phyloP scores from a whole-genome alignment of 2,113 vertebrate species.

The Corydoras sp. region DNA sequence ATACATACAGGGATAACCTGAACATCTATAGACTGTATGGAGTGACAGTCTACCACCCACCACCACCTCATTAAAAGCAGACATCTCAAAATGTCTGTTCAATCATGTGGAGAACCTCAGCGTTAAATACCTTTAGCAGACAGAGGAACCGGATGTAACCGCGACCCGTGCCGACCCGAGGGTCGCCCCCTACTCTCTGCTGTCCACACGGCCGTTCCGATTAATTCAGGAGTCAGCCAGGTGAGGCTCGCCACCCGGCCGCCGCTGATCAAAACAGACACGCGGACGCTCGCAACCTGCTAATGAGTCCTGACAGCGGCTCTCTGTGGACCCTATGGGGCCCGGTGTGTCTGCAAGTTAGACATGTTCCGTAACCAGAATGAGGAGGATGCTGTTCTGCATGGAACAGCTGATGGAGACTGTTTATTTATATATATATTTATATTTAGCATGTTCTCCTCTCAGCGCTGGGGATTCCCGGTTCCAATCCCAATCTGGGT shows the following conservation, averaged over 20 bases:
- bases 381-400: constrained; percentile 15
- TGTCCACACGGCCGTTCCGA: constrained; percentile 10
- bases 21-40: too few species aligned
- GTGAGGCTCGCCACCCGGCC: constrained; percentile 18
- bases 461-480: too few species aligned
- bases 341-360: background rate
- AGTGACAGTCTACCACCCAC: too few species aligned
- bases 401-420: constrained; percentile 14
- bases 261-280: constrained; percentile 35
- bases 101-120: too few species aligned
- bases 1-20: too few species aligned
- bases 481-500: too few species aligned
- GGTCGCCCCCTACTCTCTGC: constrained; percentile 24
- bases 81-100: too few species aligned
- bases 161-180: constrained; percentile 13
- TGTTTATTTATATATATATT: constrained; percentile 9
- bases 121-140: background rate
- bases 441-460: too few species aligned
- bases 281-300: constrained; percentile 2
- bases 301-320: constrained; percentile 39
- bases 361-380: constrained; percentile 13
- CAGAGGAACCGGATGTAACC: background rate
- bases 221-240: constrained; percentile 40
- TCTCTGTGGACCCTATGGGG: constrained; percentile 13
- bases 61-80: too few species aligned